These are phyloP conservation scores for Aegypius monachus DNA, from an alignment of 2,113 vertebrate genomes.

Conservation along the genomic window DNA sequence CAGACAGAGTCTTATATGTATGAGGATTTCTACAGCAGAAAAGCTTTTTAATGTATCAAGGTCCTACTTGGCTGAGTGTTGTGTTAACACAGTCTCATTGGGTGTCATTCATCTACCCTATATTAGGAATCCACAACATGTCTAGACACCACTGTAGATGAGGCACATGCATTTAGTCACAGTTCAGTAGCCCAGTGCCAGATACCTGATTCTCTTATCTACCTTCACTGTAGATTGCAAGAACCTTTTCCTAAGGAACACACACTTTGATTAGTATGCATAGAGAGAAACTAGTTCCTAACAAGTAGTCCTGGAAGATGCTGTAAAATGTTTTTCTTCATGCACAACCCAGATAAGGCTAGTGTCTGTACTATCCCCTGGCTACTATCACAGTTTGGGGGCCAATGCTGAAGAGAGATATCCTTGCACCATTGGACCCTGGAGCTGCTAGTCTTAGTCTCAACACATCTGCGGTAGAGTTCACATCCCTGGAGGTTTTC, in stretches of 20 bases:
- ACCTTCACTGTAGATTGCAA: neutral
- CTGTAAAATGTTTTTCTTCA: neutral
- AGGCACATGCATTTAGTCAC: neutral
- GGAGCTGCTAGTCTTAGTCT: neutral
- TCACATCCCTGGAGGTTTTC: neutral
- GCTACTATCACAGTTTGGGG: neutral
- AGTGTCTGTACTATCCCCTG: neutral
- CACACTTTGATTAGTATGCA: neutral
- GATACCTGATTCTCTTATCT: neutral
- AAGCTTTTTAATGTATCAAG: neutral
- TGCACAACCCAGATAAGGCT: neutral
- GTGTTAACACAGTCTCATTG: neutral
- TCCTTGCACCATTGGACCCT: neutral
- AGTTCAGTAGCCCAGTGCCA: neutral
- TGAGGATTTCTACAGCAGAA: neutral
- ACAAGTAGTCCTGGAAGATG: neutral
- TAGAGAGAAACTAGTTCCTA: neutral
- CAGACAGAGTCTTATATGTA: neutral
- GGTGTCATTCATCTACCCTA: neutral
- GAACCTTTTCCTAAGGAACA: neutral
- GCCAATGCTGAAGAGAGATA: neutral
- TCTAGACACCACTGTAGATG: neutral
- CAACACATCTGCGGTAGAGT: neutral
- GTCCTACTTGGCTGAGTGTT: neutral
- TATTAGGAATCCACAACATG: neutral